These are phyloP conservation scores for Sebastes diaconus DNA, from an alignment of 2,797 vertebrate species.

Conservation along the genomic window DNA sequence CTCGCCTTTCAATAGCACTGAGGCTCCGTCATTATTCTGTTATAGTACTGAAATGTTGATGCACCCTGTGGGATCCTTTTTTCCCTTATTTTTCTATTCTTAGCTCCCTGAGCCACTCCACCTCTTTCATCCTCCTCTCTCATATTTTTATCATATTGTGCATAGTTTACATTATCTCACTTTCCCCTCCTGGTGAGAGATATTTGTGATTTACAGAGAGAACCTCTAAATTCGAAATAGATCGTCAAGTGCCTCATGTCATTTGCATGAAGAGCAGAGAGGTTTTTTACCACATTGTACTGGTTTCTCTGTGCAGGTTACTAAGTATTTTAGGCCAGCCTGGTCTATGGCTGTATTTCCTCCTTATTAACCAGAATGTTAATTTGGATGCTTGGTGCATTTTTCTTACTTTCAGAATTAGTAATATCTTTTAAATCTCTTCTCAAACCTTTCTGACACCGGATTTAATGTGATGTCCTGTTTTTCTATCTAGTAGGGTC, in stretches of 20 bases:
- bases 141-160: not conserved
- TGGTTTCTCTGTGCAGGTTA: not conserved
- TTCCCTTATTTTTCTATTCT: not conserved
- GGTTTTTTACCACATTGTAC: not conserved
- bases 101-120: not conserved
- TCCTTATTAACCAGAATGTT: not conserved
- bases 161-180: not conserved
- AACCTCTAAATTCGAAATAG: not conserved
- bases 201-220: not conserved
- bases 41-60: slow-evolving; percentile 9
- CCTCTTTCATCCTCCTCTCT: not conserved
- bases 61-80: not conserved
- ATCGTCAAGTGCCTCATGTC: not conserved
- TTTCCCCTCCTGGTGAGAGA: not conserved
- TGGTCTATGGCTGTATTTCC: not conserved
- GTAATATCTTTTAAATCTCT: not conserved
- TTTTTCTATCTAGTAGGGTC: not conserved
- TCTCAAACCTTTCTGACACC: not conserved
- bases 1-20: slow-evolving; percentile 1
- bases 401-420: not conserved
- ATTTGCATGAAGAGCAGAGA: not conserved
- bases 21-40: slow-evolving; percentile 14
- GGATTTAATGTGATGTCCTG: not conserved
- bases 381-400: not conserved
- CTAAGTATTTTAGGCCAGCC: not conserved